Base-by-base conservation (phyloP, 2,797 vertebrate genomes). In the Distichodus sexfasciatus region DNA sequence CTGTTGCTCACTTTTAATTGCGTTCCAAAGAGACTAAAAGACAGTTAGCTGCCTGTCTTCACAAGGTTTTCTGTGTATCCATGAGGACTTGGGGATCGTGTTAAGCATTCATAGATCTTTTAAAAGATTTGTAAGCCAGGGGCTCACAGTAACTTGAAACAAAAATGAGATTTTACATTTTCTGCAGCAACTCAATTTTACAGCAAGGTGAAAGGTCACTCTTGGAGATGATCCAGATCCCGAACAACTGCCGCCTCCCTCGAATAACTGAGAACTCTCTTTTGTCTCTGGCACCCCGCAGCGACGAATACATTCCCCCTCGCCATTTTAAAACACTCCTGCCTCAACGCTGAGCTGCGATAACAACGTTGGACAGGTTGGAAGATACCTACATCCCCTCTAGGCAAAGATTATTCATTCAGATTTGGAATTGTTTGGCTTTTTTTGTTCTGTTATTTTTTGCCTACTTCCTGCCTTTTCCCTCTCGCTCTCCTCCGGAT, bases 121-220 rank as follows among this genome's bases (percentile, higher is more conserved):
- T 55, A 33, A 36, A 58, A 29, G 28, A 23, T 29, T 58, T 43
- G n/a, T 63, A n/a, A 71, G 50, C 46, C 35, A 35, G 26, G 36
- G 29, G 53, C 55, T 47, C 24, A 17, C n/a, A 43, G 40, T 57
- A 63, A 66, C 55, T 40, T 17, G 12, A 66, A 57, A 53, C 59
- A 66, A 66, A 63, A 64, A 65, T 69, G 6, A 15, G 38, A 46
- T 64, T 54, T 69, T 65, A 41, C 24, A 47, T 71, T 63, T 75
- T 72, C 23, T 71, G 43, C 54, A 15, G 58, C 19, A 8, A 65
- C 67, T 79, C 54, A 72, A 72, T 79, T 76, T 74, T 74, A 63
- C 36, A 46, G 46, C 61, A 66, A 48, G 69, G 63, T 65, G 29
- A 74, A 48, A 72, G 71, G 68, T 72, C 23, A 17, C 23, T 64